A percentile compares a stretch with the other conserved stretches of the same genome.
phyloP scores from a whole-genome alignment of 2,888 invertebrate genomes.

The Antitype chi region DNA sequence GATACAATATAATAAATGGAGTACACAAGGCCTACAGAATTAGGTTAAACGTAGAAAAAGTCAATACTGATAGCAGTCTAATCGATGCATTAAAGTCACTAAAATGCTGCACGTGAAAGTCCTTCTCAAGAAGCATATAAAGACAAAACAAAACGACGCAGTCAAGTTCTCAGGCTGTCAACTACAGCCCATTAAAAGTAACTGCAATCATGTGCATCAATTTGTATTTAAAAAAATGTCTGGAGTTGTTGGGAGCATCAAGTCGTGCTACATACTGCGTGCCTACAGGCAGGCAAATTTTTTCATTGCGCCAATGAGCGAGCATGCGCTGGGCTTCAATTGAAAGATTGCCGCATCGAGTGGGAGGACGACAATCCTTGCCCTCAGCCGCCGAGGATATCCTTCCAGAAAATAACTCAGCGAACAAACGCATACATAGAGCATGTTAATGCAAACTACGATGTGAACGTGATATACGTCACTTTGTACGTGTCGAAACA shows the following conservation, averaged over 20 bases:
- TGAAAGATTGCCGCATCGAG: slow-evolving; percentile 87
- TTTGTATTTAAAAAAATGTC: slow-evolving; percentile 38
- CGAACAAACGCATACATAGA: slow-evolving; percentile 72
- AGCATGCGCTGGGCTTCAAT: slow-evolving; percentile 86
- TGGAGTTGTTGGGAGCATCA: slow-evolving; percentile 44
- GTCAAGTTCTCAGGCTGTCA: slow-evolving; percentile 33
- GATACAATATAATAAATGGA: slow-evolving; percentile 75
- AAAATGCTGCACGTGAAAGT: slow-evolving; percentile 5
- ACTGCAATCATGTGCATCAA: slow-evolving; percentile 45
- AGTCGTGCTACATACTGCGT: slow-evolving; percentile 58
- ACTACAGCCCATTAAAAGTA: slow-evolving; percentile 31
- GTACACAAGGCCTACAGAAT: slow-evolving; percentile 81
- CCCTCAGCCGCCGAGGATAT: slow-evolving; percentile 87
- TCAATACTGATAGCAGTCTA: slow-evolving; percentile 6
- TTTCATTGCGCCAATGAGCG: slow-evolving; percentile 89
- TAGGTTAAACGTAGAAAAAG: slow-evolving; percentile 63
- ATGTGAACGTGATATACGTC: slow-evolving; percentile 24
- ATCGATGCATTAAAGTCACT: neutral
- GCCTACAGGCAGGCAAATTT: slow-evolving; percentile 82
- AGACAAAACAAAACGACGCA: slow-evolving; percentile 24
- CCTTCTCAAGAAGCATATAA: slow-evolving; percentile 1
- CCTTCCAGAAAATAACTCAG: slow-evolving; percentile 88
- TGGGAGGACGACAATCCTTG: slow-evolving; percentile 87
- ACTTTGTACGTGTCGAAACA: slow-evolving; percentile 13
- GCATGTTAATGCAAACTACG: slow-evolving; percentile 43